Evolutionary conservation across 2,113 vertebrate genomes (phyloP).

Genomic region (Psephotus haematonotus): DNA sequence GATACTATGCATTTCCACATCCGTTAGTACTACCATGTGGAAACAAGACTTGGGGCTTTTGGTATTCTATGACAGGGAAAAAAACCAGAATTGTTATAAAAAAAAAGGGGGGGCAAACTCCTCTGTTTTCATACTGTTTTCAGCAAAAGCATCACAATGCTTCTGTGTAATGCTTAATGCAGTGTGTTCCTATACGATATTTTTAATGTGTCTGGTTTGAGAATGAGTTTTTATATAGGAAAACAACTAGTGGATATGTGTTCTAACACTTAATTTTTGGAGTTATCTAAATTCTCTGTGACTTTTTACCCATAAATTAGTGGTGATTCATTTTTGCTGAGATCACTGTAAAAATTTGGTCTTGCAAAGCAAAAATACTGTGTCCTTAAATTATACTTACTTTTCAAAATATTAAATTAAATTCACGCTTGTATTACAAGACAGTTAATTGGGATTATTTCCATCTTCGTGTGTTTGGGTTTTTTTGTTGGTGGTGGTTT

Average conservation of each 20-base stretch:
- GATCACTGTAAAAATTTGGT: neutral
- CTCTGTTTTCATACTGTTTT: neutral
- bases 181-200: neutral
- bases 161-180: neutral
- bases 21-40: neutral
- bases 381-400: neutral
- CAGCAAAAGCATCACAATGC: neutral
- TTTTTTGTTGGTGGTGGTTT: neutral
- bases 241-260: neutral
- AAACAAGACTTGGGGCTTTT: neutral
- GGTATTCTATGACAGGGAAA: neutral
- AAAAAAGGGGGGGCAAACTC: neutral
- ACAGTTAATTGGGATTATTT: neutral
- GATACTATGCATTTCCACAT: neutral
- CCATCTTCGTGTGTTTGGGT: neutral
- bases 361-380: neutral
- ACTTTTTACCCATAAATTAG: neutral
- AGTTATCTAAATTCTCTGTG: neutral
- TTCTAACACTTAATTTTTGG: neutral
- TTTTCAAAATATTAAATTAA: neutral
- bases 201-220: neutral
- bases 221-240: neutral
- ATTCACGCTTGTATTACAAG: neutral
- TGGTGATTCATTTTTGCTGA: neutral
- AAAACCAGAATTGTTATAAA: neutral